Evolutionary conservation across 2,113 vertebrate genomes (phyloP).

Genomic region (Grantiella picta): DNA sequence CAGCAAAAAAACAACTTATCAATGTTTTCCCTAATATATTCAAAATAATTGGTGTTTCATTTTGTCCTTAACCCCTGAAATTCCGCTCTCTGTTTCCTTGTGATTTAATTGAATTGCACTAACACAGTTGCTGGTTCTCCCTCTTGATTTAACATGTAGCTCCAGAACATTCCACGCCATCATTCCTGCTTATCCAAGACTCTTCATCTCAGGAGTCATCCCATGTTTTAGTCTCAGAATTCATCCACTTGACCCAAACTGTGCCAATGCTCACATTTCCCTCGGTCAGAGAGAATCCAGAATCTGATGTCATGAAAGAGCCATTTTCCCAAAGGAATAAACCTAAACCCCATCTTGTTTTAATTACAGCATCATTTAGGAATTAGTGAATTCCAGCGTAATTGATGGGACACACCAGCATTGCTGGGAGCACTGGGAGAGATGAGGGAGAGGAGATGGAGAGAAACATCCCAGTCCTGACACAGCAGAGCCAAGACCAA

Average conservation of each 20-base stretch:
- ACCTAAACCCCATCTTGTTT: rapidly evolving
- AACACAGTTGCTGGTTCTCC: background rate
- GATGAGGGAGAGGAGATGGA: background rate
- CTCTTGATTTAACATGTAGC: rapidly evolving
- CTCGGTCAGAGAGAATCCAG: background rate
- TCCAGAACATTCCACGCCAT: background rate
- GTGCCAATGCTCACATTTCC: background rate
- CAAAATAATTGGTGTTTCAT: background rate
- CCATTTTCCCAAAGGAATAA: background rate
- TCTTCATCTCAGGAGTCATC: background rate
- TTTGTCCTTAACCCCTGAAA: background rate
- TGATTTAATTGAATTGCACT: background rate
- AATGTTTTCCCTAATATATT: background rate
- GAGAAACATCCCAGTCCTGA: background rate
- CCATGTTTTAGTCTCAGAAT: background rate
- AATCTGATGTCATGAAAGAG: background rate
- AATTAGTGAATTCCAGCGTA: background rate
- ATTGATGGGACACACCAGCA: rapidly evolving
- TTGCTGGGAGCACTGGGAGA: background rate
- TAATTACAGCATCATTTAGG: rapidly evolving
- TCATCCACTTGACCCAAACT: background rate
- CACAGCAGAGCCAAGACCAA: background rate
- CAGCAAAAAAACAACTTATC: background rate
- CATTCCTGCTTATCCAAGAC: background rate
- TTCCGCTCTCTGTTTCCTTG: background rate